Conservation (phyloP, 1,140 invertebrate species). For the Brachionus asplanchnoidis region DNA sequence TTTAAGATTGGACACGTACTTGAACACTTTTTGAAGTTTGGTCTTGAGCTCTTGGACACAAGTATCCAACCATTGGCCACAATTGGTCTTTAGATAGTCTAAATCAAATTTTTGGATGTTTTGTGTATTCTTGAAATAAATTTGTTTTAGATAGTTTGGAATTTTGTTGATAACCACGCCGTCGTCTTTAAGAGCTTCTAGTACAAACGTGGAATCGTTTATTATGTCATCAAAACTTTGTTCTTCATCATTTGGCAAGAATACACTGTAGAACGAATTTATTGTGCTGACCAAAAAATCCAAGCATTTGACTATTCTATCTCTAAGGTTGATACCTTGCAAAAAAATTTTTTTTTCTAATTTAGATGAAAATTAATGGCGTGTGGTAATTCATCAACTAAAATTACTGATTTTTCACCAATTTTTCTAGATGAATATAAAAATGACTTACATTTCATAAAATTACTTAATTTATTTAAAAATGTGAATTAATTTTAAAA, state of each 20-base stretch:
- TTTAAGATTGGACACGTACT: conserved; percentile 21
- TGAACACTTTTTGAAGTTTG: neutral
- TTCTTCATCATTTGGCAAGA: neutral
- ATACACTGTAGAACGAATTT: neutral
- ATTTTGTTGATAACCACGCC: conserved; percentile 17
- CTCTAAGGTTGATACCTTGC: neutral
- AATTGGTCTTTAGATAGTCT: neutral
- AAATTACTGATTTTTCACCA: too few species aligned
- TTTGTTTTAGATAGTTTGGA: neutral
- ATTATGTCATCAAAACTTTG: neutral
- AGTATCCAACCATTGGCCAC: neutral
- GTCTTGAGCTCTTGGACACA: neutral
- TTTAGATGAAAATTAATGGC: neutral
- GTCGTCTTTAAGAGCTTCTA: conserved; percentile 38
- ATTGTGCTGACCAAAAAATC: neutral
- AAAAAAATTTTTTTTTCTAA: neutral
- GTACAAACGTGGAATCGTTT: neutral
- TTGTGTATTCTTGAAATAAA: neutral
- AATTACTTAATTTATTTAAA: too few species aligned
- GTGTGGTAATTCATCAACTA: too few species aligned
- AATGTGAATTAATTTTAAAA: too few species aligned
- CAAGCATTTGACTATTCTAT: neutral
- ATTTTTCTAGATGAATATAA: too few species aligned
- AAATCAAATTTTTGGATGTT: neutral
- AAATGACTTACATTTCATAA: too few species aligned